phyloP scores from a whole-genome alignment of 1,140 invertebrate species.

The Macrobrachium rosenbergii region DNA sequence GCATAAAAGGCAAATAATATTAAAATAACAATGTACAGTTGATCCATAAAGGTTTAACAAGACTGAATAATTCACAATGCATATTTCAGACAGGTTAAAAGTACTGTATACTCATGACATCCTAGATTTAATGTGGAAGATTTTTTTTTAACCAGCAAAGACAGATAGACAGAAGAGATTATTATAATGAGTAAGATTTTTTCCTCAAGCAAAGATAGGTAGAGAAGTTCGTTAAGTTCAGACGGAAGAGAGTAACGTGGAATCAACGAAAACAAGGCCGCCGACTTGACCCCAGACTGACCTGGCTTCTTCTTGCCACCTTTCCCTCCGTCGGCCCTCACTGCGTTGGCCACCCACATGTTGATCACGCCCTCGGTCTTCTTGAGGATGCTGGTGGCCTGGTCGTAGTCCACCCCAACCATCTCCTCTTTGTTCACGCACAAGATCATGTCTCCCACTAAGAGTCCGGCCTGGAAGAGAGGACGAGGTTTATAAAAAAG shows the following conservation, averaged over 20 bases:
- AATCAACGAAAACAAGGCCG: too few relatives aligned
- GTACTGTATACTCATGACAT: background rate
- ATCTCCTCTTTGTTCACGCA: slow-evolving; percentile 92
- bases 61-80: too few relatives aligned
- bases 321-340: slow-evolving; percentile 73
- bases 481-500: slow-evolving; percentile 24
- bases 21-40: too few relatives aligned
- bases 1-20: too few relatives aligned
- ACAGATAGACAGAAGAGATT: background rate
- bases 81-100: background rate
- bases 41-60: too few relatives aligned
- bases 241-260: too few relatives aligned
- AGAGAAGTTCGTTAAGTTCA: background rate
- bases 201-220: too few relatives aligned
- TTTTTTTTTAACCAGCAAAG: too few relatives aligned
- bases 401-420: slow-evolving; percentile 87
- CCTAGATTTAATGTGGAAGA: too few relatives aligned
- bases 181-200: too few relatives aligned
- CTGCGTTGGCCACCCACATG: slow-evolving; percentile 88
- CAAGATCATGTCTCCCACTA: slow-evolving; percentile 94
- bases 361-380: slow-evolving; percentile 89
- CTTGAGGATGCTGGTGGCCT: slow-evolving; percentile 87
- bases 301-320: slow-evolving; percentile 41
- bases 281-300: background rate
- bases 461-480: slow-evolving; percentile 82